Evolutionary conservation across 2,113 vertebrate genomes (phyloP).

Genomic region (Leptodactylus fuscus): DNA sequence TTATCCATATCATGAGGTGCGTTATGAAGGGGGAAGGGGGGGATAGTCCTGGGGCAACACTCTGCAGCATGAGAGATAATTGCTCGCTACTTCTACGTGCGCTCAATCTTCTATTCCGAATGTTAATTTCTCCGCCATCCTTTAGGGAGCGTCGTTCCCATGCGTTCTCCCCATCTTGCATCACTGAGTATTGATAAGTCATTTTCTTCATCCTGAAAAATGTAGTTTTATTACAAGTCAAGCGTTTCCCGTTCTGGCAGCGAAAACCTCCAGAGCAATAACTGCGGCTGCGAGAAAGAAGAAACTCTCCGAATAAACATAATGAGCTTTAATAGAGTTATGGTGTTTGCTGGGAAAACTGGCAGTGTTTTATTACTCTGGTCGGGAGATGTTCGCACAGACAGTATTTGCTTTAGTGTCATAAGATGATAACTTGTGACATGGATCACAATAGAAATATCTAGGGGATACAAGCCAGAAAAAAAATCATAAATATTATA

Average conservation of each 20-base stretch:
- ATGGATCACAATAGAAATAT: too few relatives aligned
- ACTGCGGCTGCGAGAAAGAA: background rate
- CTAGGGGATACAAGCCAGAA: too few relatives aligned
- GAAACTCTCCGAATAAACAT: constrained; percentile 26
- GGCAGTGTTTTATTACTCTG: too few relatives aligned
- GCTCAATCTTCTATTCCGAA: background rate
- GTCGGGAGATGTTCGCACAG: too few relatives aligned
- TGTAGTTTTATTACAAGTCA: background rate
- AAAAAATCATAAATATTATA: too few relatives aligned
- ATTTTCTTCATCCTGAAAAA: constrained; percentile 15
- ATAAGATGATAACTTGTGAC: constrained; percentile 10
- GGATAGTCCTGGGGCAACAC: background rate
- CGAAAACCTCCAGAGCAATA: background rate
- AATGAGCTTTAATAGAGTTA: constrained; percentile 42
- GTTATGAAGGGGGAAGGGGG: background rate
- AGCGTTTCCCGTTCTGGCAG: background rate
- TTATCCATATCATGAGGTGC: background rate
- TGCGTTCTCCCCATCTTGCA: background rate
- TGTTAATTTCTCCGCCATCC: background rate
- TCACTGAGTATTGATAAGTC: background rate
- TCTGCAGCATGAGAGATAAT: background rate
- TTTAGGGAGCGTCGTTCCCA: background rate
- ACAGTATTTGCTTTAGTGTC: constrained; percentile 1
- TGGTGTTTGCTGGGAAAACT: background rate
- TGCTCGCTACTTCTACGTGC: background rate